phyloP scores from a whole-genome alignment of 2,797 vertebrate genomes.

The Lepilemur septentrionalis region DNA sequence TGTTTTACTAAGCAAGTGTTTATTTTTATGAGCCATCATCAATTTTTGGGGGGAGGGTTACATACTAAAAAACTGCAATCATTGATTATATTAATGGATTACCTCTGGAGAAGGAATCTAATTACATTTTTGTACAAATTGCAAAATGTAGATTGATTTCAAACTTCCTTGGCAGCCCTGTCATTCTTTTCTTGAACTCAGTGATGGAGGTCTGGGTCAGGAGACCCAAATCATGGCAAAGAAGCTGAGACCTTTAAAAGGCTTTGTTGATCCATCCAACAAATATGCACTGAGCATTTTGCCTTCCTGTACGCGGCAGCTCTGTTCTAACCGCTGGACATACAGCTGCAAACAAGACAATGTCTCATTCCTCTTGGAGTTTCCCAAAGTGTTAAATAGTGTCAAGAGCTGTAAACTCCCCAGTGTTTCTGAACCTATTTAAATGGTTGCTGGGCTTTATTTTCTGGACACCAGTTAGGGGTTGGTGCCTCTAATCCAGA shows the following conservation, averaged over 20 bases:
- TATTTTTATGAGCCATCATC: constrained; percentile 39
- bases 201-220: background rate
- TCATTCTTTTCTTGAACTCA: background rate
- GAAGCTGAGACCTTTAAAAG: background rate
- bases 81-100: constrained; percentile 55
- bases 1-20: constrained; percentile 44
- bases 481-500: background rate
- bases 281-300: rapidly evolving
- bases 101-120: constrained; percentile 66
- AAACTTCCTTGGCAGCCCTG: constrained; percentile 2
- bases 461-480: background rate
- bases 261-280: background rate
- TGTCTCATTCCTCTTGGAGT: background rate
- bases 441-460: background rate
- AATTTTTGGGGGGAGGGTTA: constrained; percentile 53
- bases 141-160: constrained; percentile 58
- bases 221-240: background rate
- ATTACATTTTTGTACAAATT: constrained; percentile 64
- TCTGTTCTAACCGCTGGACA: background rate
- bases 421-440: background rate
- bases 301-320: rapidly evolving
- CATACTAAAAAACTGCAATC: constrained; percentile 11
- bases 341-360: background rate
- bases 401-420: background rate
- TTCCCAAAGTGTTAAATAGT: background rate